A percentile compares a stretch with the other conserved stretches of the same genome.
These are phyloP conservation scores for Glyphotaelius pellucidus DNA, from an alignment of 2,888 invertebrate species.

Conservation along the genomic window DNA sequence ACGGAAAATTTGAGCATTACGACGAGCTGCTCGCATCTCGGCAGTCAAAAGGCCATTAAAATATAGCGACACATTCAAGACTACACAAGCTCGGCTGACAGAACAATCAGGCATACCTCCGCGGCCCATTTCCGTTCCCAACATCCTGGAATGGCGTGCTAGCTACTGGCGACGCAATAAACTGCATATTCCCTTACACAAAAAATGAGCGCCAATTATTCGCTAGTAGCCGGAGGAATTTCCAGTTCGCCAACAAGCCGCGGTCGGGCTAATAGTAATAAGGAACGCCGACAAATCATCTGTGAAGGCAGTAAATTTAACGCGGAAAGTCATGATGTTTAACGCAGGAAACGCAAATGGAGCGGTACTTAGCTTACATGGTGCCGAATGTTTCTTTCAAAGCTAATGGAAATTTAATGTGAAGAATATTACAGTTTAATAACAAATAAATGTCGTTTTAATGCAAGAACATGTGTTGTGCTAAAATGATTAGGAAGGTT, in stretches of 20 bases:
- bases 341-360: slow-evolving; percentile 46
- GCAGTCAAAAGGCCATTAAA: slow-evolving; percentile 6
- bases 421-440: slow-evolving; percentile 32
- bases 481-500: neutral
- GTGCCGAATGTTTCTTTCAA: slow-evolving; percentile 11
- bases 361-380: slow-evolving; percentile 19
- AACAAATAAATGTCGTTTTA: slow-evolving; percentile 42
- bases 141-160: slow-evolving; percentile 38
- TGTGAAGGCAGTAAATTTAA: slow-evolving; percentile 41
- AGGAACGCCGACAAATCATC: slow-evolving; percentile 44
- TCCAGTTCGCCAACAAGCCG: neutral
- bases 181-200: slow-evolving; percentile 24
- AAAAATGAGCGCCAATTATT: slow-evolving; percentile 46
- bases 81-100: slow-evolving; percentile 25
- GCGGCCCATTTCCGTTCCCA: slow-evolving; percentile 39
- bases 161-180: slow-evolving; percentile 2
- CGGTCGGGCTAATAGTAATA: slow-evolving; percentile 6
- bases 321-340: slow-evolving; percentile 39
- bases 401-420: slow-evolving; percentile 44
- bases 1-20: neutral
- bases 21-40: neutral
- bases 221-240: slow-evolving; percentile 41
- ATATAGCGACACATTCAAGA: slow-evolving; percentile 26
- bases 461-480: slow-evolving; percentile 29
- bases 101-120: slow-evolving; percentile 41